These are phyloP conservation scores for Frankliniella fusca DNA, from an alignment of 2,888 invertebrate species.

Conservation along the genomic window DNA sequence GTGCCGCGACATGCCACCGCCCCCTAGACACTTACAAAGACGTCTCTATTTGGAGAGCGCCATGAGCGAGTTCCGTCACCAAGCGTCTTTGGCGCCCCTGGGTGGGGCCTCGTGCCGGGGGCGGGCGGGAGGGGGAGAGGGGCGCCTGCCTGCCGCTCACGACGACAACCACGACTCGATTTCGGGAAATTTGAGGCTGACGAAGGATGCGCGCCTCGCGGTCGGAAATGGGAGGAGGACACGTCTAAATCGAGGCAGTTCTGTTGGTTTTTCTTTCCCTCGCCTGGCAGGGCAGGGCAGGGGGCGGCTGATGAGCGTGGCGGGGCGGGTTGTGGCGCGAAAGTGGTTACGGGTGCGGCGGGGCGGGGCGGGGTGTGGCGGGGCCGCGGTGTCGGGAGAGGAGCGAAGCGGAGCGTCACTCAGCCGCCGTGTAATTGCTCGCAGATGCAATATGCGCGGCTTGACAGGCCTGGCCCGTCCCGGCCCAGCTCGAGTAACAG, in stretches of 20 bases:
- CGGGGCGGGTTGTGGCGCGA: not conserved
- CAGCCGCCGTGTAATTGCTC: too few relatives aligned
- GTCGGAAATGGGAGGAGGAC: constrained; percentile 2
- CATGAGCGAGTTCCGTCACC: constrained; percentile 11
- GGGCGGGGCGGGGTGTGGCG: not conserved
- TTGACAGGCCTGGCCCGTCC: too few relatives aligned
- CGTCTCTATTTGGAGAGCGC: not conserved
- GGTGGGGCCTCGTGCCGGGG: not conserved
- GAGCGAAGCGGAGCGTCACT: too few relatives aligned
- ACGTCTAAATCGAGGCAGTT: constrained; percentile 14
- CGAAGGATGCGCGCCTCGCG: not conserved
- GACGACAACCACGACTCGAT: not conserved
- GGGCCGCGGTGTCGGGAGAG: not conserved
- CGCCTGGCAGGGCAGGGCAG: too few relatives aligned
- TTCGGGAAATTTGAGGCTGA: not conserved
- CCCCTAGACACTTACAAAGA: not conserved
- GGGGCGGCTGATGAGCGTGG: not conserved
- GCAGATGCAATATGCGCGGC: too few relatives aligned
- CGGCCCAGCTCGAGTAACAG: too few relatives aligned
- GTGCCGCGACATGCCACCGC: not conserved
- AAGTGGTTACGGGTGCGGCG: not conserved
- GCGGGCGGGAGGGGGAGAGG: not conserved
- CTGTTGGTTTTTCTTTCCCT: not conserved
- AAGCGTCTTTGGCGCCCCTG: not conserved
- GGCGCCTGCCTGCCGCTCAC: too few relatives aligned